Base-by-base conservation (phyloP, 2,113 vertebrate genomes). In the Mustela nigripes region DNA sequence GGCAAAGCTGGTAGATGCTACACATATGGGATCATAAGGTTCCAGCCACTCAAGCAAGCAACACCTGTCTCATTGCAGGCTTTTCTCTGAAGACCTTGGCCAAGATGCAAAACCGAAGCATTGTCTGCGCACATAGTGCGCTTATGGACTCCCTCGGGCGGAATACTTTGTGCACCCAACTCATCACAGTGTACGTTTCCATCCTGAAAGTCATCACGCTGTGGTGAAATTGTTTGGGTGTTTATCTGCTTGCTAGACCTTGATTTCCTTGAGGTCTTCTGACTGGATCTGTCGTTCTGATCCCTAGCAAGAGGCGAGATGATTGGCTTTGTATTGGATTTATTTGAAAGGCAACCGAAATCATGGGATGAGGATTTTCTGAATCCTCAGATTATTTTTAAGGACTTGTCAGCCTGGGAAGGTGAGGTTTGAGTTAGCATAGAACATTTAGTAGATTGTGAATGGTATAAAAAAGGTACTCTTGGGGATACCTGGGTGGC, bases 281-380 rank as follows among this genome's bases (percentile, higher is more conserved):
- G 10, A 24, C 11, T 2, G 0, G 62, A 3, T 71, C 50, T 58
- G 81, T 58, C 2, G 28, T 63, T 82, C 42, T 28, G 50, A 89
- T 82, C 82, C 24, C 67, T 21, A 79, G 80, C 58, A 92, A 31
- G 28, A 48, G 45, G 19, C n/a, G 63, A 63, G 85, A 36, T 62
- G 65, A 65, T 33, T 71, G 39, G 11, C 45, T 89, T 73, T n/a
- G 73, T 78, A 58, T 73, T 89, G 26, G 65, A 65, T 92, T 82
- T 78, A 71, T 90, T 63, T 95, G 60, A 78, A 94, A 97, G 88
- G 36, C 21, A 63, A 65, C 56, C 24, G 15, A 82, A 69, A 42
- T 79, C 39, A 48, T 36, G 18, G 15, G 6, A n/a, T 16, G 53
- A 82, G 15, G 8, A 63, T 82, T 94, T 95, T 94, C 63, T 86